Conservation (phyloP, 2,113 vertebrate genomes). For the Podocnemis expansa region DNA sequence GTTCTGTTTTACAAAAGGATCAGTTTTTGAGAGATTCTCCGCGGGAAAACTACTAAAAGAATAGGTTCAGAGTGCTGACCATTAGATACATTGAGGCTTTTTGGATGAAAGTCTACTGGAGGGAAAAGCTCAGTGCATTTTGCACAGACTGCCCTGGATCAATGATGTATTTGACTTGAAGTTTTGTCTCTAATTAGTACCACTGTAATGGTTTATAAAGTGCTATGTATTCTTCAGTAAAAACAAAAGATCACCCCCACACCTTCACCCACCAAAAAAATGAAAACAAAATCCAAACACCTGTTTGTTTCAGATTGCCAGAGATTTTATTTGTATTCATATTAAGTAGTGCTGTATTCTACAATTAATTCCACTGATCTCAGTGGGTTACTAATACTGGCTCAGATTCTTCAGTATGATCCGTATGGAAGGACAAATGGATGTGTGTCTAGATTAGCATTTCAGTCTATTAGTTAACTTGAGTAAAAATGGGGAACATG, state of each 20-base stretch:
- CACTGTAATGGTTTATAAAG: background rate
- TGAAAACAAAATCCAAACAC: too few species aligned
- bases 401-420: background rate
- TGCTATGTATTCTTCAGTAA: background rate
- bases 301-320: background rate
- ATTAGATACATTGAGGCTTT: background rate
- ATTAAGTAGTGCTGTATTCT: background rate
- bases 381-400: background rate
- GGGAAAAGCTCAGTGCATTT: background rate
- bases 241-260: too few species aligned
- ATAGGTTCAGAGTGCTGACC: background rate
- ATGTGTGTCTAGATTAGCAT: background rate
- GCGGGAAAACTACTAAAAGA: background rate
- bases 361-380: background rate
- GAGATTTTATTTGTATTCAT: background rate
- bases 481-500: too few species aligned
- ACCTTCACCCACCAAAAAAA: too few species aligned
- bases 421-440: background rate
- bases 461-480: background rate
- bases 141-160: background rate
- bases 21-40: background rate
- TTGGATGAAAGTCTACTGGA: background rate
- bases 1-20: background rate
- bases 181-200: background rate
- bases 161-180: background rate